Evolutionary conservation across 2,113 vertebrate genomes (phyloP), one percentile per base, ranked within the genome.

Genomic region (Anarrhichthys ocellatus): DNA sequence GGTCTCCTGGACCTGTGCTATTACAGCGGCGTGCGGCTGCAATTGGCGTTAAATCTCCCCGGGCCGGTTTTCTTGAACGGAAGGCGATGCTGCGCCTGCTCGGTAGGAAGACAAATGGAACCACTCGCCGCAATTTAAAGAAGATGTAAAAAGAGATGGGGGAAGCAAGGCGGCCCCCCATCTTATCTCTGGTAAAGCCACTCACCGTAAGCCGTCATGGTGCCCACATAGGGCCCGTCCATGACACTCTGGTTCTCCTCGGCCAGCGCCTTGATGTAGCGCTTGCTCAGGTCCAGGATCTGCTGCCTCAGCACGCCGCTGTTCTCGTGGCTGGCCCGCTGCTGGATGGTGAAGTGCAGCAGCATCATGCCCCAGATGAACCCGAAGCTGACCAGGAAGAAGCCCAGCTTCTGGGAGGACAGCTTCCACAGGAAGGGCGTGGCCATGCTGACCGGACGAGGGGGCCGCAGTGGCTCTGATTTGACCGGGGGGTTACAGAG

Each of bases 311-410:
- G 94, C 92, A 98, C 92, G 10, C 95, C 95, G 89, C 98, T 99
- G 94, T 96, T 99, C 93, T 99, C 98, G 0, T 99, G 98, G 82
- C 97, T 97, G 76, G 96, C 96, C 82, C 97, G 95, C 88, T 99
- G 98, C 92, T 99, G 98, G 91, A 99, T 99, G 88, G 98, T 99
- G 90, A 99, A 99, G 92, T 99, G 98, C 66, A 99, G 95, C 84
- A 99, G 96, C 98, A 99, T 99, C 98, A 99, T 99, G 66, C 98
- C 98, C 98, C 98, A 99, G 93, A 99, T 99, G 93, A 99, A 99
- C 76, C 98, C 98, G 59, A 99, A 99, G 94, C 97, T 97, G 93
- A 99, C 98, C 46, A 99, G 94, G 89, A 99, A 99, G 90, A 99
- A 99, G 86, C 98, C 98, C 5, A 99, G 96, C 94, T 99, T 99